Base-by-base conservation (phyloP, 2,113 vertebrate genomes). In the Perca schrenkii region DNA sequence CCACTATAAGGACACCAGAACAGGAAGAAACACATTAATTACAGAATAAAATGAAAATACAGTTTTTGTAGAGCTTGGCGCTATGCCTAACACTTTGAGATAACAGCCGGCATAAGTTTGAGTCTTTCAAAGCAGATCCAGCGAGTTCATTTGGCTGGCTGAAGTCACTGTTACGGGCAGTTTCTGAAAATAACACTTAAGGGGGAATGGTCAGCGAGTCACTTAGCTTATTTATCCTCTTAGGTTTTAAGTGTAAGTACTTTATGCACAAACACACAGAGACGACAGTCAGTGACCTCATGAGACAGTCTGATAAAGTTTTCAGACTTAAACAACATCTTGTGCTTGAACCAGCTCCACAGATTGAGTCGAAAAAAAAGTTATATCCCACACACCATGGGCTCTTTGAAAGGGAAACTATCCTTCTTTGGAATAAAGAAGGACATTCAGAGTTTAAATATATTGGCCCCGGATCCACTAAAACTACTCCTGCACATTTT, bases 311-410 rank as follows among this genome's bases (percentile, higher is more conserved):
- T 71, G 77, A 89, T 86, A 83, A 82, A 82, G 66, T 57, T 76
- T n/a, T 81, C 80, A 83, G 77, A 86, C 87, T 74, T 57, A 88
- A 79, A 83, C 54, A 87, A 79, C 75, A 82, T 77, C 6, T 79
- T 75, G 68, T 72, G 56, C 56, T 43, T 79, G 73, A 77, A 68
- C 28, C 53, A 50, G 66, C 46, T 77, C n/a, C 86, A 88, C 79
- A 53, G 53, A 67, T 21, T 72, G 14, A 77, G 10, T n/a, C 14
- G 6, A 46, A 65, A 75, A 63, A 8, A 74, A 58, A 57, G 43
- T 12, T 61, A 21, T 28, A 69, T 72, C 63, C 73, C 79, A 80
- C 75, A 83, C 76, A 79, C 31, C 13, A 14, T 3, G 64, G 1
- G 22, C 40, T 78, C 28, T 75, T 54, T 68, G 19, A 62, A 54